Percentiles rank a stretch among this genome's conserved stretches.
Conservation (phyloP, 2,113 vertebrate genomes). For the Ptyas mucosa region DNA sequence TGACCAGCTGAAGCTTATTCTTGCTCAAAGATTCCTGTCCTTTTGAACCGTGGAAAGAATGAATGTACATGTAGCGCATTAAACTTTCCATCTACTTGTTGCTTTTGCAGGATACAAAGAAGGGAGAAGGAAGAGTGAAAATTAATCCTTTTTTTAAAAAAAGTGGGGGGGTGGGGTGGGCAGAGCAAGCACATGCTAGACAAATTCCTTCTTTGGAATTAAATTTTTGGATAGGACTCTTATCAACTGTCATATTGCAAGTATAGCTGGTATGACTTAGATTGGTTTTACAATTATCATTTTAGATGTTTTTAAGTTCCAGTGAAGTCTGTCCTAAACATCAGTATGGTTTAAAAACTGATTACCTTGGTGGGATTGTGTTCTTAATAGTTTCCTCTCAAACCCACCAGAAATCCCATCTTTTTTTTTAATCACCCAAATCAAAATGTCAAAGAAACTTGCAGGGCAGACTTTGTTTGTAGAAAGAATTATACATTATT, state of each 20-base stretch:
- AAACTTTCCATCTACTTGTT: neutral
- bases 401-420: neutral
- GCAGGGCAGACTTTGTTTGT: neutral
- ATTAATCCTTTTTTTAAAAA: neutral
- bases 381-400: neutral
- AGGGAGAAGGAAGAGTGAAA: neutral
- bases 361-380: neutral
- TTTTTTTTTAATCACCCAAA: neutral
- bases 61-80: neutral
- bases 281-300: neutral
- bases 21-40: conserved; percentile 22
- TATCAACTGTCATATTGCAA: neutral
- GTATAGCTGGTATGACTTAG: neutral
- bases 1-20: conserved; percentile 25
- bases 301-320: neutral
- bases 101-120: accelerated
- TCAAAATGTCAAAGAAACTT: neutral
- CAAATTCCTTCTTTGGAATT: neutral
- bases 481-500: neutral
- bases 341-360: neutral
- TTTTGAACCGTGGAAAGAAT: conserved; percentile 40
- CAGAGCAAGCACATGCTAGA: neutral
- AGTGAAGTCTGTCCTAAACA: neutral
- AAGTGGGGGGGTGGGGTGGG: neutral
- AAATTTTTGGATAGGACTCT: accelerated